These are phyloP conservation scores for Echinometra lucunter DNA, from an alignment of 53 echinoderm and acorn worm genomes.

Conservation along the genomic window DNA sequence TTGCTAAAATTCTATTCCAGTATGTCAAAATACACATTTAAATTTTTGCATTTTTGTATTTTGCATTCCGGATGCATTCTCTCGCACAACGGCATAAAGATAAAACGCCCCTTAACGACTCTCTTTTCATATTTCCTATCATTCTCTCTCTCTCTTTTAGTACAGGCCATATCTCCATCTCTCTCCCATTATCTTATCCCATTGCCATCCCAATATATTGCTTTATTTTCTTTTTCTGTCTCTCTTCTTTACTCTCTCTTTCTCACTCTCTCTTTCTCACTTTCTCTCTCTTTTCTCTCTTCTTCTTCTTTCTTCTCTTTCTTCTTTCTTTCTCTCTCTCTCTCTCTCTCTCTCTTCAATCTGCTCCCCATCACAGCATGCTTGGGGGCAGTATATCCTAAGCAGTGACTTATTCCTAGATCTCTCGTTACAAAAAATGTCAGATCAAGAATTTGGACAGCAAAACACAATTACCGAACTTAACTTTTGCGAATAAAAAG, in stretches of 20 bases:
- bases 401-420: not conserved
- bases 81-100: no score
- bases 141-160: no score
- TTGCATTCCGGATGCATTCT: no score
- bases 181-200: no score
- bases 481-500: not conserved
- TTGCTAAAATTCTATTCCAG: no score
- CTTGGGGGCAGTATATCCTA: not conserved
- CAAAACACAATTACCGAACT: conserved; percentile 47
- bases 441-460: conserved; percentile 13
- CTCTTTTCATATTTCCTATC: no score
- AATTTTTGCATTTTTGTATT: no score
- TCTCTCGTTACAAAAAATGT: conserved; percentile 54
- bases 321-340: not conserved
- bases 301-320: not conserved
- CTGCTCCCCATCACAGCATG: not conserved
- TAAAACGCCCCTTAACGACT: no score
- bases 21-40: no score
- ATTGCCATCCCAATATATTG: no score
- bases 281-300: not conserved
- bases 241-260: not conserved
- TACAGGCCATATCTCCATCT: no score
- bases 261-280: not conserved
- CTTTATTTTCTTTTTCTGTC: no score
- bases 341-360: not conserved